Evolutionary conservation across 2,888 invertebrate species (phyloP).

Genomic region (Ennomos fuscantarius): DNA sequence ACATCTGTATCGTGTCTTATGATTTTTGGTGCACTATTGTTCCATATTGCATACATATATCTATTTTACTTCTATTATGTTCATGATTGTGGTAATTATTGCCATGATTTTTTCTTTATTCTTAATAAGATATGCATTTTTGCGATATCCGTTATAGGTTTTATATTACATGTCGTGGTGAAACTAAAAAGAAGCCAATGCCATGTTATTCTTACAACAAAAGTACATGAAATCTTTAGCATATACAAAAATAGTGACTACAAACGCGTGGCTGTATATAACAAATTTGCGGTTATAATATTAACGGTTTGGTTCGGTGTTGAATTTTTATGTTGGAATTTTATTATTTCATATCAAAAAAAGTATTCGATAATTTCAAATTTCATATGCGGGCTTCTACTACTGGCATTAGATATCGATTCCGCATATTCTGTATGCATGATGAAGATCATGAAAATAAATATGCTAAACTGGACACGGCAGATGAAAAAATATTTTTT

Average conservation of each 20-base stretch:
- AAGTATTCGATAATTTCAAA: neutral
- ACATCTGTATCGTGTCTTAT: neutral
- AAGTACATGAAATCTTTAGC: conserved; percentile 4
- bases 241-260: neutral
- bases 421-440: conserved; percentile 3
- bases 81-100: neutral
- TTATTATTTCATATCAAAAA: too few relatives aligned
- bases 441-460: conserved; percentile 6
- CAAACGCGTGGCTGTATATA: neutral
- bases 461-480: conserved; percentile 1
- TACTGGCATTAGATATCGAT: conserved; percentile 5
- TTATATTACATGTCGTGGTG: neutral
- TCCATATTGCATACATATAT: neutral
- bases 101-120: neutral
- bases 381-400: neutral
- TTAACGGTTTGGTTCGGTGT: neutral
- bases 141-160: neutral
- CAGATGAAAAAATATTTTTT: neutral
- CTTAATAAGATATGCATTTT: neutral
- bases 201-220: neutral
- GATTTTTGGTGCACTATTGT: neutral
- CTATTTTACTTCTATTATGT: too few relatives aligned
- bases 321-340: neutral
- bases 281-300: neutral
- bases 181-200: neutral